These are phyloP conservation scores for Cephalopachus bancanus DNA, from an alignment of 2,797 vertebrate genomes.

Conservation along the genomic window DNA sequence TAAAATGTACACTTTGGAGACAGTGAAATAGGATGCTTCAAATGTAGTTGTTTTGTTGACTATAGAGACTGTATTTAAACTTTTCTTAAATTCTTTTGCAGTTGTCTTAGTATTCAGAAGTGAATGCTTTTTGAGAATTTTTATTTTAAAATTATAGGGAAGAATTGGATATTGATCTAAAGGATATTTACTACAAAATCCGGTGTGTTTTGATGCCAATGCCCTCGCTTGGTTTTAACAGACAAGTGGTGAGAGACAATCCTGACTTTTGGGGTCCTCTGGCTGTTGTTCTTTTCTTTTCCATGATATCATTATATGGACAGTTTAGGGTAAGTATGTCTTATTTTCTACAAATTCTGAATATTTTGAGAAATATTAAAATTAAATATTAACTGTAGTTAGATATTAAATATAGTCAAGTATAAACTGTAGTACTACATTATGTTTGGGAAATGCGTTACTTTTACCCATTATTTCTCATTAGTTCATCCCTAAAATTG, in stretches of 20 bases:
- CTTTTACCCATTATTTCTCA: slow-evolving; percentile 37
- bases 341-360: slow-evolving; percentile 67
- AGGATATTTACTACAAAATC: slow-evolving; percentile 99
- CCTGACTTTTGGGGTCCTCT: slow-evolving; percentile 99
- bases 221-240: slow-evolving; percentile 99
- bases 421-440: neutral
- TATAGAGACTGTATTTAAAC: slow-evolving; percentile 38
- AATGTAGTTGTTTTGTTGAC: slow-evolving; percentile 51
- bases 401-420: slow-evolving; percentile 40
- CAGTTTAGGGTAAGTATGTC: slow-evolving; percentile 96
- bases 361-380: slow-evolving; percentile 60
- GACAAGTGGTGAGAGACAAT: slow-evolving; percentile 99
- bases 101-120: neutral
- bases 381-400: slow-evolving; percentile 41
- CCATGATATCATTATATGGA: slow-evolving; percentile 99
- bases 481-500: slow-evolving; percentile 22
- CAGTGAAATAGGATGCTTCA: slow-evolving; percentile 35
- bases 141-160: slow-evolving; percentile 87
- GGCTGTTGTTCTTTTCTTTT: slow-evolving; percentile 98
- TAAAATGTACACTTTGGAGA: slow-evolving; percentile 39
- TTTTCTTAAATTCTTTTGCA: slow-evolving; percentile 57
- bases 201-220: slow-evolving; percentile 99
- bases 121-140: slow-evolving; percentile 71
- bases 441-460: slow-evolving; percentile 43
- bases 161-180: slow-evolving; percentile 96